These are phyloP conservation scores for Clepsis dumicolana DNA, from an alignment of 2,888 invertebrate species.

Conservation along the genomic window DNA sequence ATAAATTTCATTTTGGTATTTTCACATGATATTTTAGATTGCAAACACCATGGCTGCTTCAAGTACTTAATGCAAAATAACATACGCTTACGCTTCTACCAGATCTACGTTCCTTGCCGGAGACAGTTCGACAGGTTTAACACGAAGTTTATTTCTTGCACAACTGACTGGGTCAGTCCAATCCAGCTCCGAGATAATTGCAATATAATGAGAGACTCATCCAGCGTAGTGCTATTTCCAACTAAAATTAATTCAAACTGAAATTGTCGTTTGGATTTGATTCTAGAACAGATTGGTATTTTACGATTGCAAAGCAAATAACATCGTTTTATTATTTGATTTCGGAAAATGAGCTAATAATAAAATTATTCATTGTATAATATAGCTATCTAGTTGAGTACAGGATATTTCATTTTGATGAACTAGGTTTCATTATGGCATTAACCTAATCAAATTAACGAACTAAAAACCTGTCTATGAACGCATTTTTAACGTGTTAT, in stretches of 20 bases:
- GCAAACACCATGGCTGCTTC: too few species aligned
- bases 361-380: too few species aligned
- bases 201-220: slow-evolving; percentile 54
- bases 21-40: too few species aligned
- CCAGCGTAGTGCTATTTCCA: slow-evolving; percentile 39
- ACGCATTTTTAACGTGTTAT: too few species aligned
- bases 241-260: slow-evolving; percentile 40
- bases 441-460: too few species aligned
- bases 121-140: slow-evolving; percentile 66
- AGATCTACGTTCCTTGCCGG: slow-evolving; percentile 46
- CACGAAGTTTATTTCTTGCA: slow-evolving; percentile 65
- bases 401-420: too few species aligned
- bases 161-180: slow-evolving; percentile 59
- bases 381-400: too few species aligned
- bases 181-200: slow-evolving; percentile 53
- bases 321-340: neutral
- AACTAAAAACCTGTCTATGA: too few species aligned
- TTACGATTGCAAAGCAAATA: neutral
- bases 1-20: too few species aligned
- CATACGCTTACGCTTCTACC: slow-evolving; percentile 45
- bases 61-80: neutral
- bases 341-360: neutral
- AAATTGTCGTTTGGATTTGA: slow-evolving; percentile 15
- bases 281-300: slow-evolving; percentile 9
- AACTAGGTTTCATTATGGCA: too few species aligned